Base-by-base conservation (phyloP, 1,140 invertebrate species). In the Chironomus tepperi region DNA sequence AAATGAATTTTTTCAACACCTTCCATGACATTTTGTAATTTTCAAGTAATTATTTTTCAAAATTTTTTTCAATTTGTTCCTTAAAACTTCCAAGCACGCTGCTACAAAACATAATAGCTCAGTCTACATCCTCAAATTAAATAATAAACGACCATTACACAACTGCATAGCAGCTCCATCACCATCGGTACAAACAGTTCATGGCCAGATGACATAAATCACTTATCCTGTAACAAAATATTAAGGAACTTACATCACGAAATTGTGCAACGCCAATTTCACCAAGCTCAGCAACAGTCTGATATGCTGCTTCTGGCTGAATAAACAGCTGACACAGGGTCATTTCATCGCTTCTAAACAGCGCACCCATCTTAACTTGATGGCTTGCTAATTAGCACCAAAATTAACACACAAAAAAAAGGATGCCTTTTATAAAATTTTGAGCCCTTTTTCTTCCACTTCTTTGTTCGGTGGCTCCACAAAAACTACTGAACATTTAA, bases 241-340 rank as follows among this genome's bases (percentile, higher is more conserved):
- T n/a, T n/a, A n/a, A n/a, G n/a, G n/a, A 19, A 70, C 92, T 92
- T 86, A 96, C 93, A 85, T 97, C 94, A 82, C 93, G 86, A 82
- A 97, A 97, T 83, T 97, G 93, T 8, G 94, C 94, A 34, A 96
- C 85, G 15, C 95, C 94, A 75, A 96, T 85, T 86, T 97, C 95
- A 75, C 95, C 95, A 12, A 97, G 84, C 83, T 97, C 93, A 12
- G 93, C 94, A 75, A 97, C 93, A 86, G 93, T 96, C 42, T 92
- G 90, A 85, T 97, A 97, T 43, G 94, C 94, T 75, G 94, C 93
- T 86, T 97, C 95, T 83, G 93, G 94, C 84, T 96, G 93, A 74
- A 96, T 84, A 81, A 94, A 95, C 75, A 96, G 87, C 82, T 96
- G 93, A 86, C 93, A 95, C 76, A 95, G 86, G 77, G 91, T 91